Evolutionary conservation across 1,140 invertebrate genomes (phyloP), one percentile per base, ranked within the genome.

Genomic region (Neodiprion pinetum): DNA sequence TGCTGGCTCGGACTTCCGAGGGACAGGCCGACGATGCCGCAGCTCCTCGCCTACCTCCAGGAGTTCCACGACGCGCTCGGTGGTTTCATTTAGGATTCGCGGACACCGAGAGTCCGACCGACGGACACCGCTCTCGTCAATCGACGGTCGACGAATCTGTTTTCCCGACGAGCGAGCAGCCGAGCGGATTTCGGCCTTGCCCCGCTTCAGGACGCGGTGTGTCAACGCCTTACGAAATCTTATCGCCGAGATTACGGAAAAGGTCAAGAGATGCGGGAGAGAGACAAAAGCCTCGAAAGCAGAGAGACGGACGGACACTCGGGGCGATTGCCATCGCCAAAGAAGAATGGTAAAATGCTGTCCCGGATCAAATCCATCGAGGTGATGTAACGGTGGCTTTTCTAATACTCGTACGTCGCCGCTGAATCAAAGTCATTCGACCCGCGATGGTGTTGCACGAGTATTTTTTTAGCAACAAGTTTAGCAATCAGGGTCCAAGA

Each of bases 61-160:
- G 95, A 97, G 86, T 97, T 97, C 88, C 93, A 96, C 88, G 93
- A 94, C 83, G 94, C 94, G 77, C 91, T 95, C 49, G 93, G 93
- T 75, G 92, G 93, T 84, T 95, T 94, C 82, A 94, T 95, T 76
- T 95, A 90, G 88, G 77, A 40, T 40, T 40, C 7, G 4, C 17
- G 17, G 17, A 21, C 17, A 21, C 17, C 17, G 17, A 21, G 17
- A 21, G 17, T 21, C 17, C 17, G 17, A 21, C 17, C 17, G 17
- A 21, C 17, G 17, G 17, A 21, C 17, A 21, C 28, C 28, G 28
- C 28, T 40, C 5, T 5, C 28, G 28, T 40, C 28, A 5, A 40
- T 40, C 28, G 28, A 40, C 5, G 5, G 1, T 40, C 53, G 9
- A 14, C 5, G 53, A 17, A 61, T 61, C 53, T 9, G 7, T 61